Base-by-base conservation (phyloP, 2,797 vertebrate species). In the Tragopan temminckii region DNA sequence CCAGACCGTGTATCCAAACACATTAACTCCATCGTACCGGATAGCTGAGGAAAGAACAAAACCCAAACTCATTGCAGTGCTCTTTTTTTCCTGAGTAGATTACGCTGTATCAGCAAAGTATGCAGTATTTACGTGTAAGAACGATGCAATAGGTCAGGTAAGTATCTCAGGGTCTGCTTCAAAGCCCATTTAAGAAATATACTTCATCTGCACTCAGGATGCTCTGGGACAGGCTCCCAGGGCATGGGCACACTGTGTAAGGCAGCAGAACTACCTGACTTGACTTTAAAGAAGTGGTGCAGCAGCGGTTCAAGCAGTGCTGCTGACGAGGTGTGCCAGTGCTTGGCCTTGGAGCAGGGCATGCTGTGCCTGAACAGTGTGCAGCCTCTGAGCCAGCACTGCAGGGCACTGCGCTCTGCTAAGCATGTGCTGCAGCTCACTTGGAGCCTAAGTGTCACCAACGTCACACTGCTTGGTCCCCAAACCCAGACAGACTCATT, bases 1-100 rank as follows among this genome's bases (percentile, higher is more conserved):
- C 99, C 99, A 99, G 27, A 98, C 99, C 0, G 99, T 99, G 98
- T 99, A 99, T 80, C 99, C 99, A 11, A 99, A 98, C 87, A 99
- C 98, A 2, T 98, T 96, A 64, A 99, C 98, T 40, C 97, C 96
- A 0, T 99, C 99, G 2, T 98, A 98, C 79, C 97, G 95, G 85
- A 99, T 98, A 11, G 99, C 99, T 99, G 94, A 84, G 92, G 94
- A 91, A 97, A 71, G 79, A 90, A 90, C 85, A 95, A 93, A 95
- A 35, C 58, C 48, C 52, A 74, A 38, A 25, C 9, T 90, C 82
- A 93, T 16, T 8, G 0, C 3, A 1, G 52, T 3, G 53, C 53
- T 81, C 35, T 6, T 88, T 89, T 18, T 33, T 33, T 18, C 50
- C 88, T 52, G 29, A 8, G 25, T 5, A 42, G 50, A 67, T 77